phyloP scores from a whole-genome alignment of 2,888 invertebrate species.

The Ormyrus labotus region DNA sequence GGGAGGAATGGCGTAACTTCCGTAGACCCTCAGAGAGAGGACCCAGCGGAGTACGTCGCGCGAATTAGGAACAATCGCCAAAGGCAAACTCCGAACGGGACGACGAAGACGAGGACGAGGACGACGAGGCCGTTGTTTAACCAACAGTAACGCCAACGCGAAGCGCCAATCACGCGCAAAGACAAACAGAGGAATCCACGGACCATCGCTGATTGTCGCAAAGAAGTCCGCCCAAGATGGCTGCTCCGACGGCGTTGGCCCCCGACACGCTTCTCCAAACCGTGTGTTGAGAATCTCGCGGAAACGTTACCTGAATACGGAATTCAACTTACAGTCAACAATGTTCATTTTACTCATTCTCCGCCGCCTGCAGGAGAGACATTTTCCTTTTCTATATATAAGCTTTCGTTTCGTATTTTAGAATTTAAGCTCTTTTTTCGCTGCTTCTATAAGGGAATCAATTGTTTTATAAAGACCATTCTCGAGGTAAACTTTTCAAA shows the following conservation, averaged over 20 bases:
- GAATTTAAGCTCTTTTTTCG: no score
- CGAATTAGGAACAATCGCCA: slow-evolving; percentile 55
- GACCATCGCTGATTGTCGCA: slow-evolving; percentile 72
- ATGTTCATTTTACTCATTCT: slow-evolving; percentile 5
- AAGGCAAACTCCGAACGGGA: slow-evolving; percentile 57
- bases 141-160: slow-evolving; percentile 66
- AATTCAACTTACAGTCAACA: slow-evolving; percentile 59
- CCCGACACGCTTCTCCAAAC: background rate
- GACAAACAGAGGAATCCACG: slow-evolving; percentile 70
- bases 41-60: background rate
- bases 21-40: background rate
- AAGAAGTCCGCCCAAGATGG: slow-evolving; percentile 60
- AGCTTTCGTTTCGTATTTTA: no score
- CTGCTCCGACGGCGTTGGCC: background rate
- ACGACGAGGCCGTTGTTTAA: slow-evolving; percentile 54
- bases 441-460: no score
- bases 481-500: no score
- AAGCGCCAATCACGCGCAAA: slow-evolving; percentile 75
- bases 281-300: slow-evolving; percentile 26
- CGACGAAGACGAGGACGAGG: slow-evolving; percentile 50
- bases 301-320: slow-evolving; percentile 70
- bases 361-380: background rate
- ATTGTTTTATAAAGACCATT: no score
- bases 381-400: background rate
- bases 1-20: slow-evolving; percentile 1